Evolutionary conservation across 2,113 vertebrate species (phyloP).

Genomic region (Triplophysa tibetana): DNA sequence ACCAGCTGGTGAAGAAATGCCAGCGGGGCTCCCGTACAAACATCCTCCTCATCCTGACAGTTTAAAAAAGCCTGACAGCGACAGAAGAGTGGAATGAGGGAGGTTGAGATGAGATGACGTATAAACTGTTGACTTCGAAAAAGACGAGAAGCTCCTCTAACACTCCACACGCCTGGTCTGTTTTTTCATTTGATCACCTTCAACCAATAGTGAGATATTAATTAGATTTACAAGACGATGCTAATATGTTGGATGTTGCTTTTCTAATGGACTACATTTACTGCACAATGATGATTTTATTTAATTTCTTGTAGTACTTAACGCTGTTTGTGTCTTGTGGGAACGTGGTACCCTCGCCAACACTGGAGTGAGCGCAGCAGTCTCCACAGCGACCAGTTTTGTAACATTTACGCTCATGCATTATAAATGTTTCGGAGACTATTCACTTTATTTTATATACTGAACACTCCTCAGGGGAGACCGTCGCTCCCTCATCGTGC

Average conservation of each 20-base stretch:
- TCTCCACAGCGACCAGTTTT: conserved; percentile 66
- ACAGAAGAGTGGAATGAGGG: conserved; percentile 31
- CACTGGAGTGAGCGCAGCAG: conserved; percentile 56
- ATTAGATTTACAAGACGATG: conserved; percentile 10
- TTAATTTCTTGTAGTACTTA: conserved; percentile 49
- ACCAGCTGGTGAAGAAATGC: conserved; percentile 66
- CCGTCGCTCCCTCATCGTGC: conserved; percentile 52
- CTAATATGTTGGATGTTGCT: background rate
- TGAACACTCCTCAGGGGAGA: conserved; percentile 63
- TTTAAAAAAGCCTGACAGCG: conserved; percentile 32
- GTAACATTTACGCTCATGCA: conserved; percentile 77
- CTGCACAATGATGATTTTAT: conserved; percentile 28
- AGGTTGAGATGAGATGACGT: conserved; percentile 28
- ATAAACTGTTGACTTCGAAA: conserved; percentile 51
- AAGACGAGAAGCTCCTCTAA: conserved; percentile 18
- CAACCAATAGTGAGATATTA: background rate
- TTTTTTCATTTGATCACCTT: conserved; percentile 19
- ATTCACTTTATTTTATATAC: conserved; percentile 66
- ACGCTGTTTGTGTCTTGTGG: conserved; percentile 47
- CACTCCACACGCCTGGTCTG: background rate
- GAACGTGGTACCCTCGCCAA: conserved; percentile 52
- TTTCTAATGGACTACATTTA: conserved; percentile 24
- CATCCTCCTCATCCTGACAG: conserved; percentile 51
- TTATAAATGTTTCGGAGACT: conserved; percentile 68
- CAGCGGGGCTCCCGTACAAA: conserved; percentile 62